Evolutionary conservation across 2,888 invertebrate genomes (phyloP), one percentile per base, ranked within the genome.

Genomic region (Pimpla rufipes): DNA sequence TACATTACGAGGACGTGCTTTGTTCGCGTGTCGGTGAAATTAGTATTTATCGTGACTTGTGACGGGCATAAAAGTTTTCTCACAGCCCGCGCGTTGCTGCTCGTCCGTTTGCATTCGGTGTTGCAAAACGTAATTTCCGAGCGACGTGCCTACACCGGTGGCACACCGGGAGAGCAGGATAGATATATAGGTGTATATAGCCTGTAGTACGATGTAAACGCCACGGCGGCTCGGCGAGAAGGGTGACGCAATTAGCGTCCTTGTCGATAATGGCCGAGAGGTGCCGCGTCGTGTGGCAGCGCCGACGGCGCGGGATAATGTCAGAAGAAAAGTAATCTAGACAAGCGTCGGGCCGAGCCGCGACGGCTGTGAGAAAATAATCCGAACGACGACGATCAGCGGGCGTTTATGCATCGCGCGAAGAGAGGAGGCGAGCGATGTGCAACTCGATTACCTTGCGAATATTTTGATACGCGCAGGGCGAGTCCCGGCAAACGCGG

Each of bases 401-500:
- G 42, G 64, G 80, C 86, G 85, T 85, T 85, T 77, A 68, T 78
- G 79, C 84, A 85, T 87, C 84, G 70, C 84, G 70, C 35, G 84
- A 76, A 79, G 52, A 83, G 67, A 76, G 52, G 50, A 55, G 59
- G 47, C 42, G 79, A 67, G 47, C 79, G 80, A 81, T 81, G 83
- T 85, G 77, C 78, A 83, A 85, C 88, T 88, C 87, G 90, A 90
- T 90, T 89, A 88, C 89, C 89, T 89, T 86, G 90, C 88, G 88
- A 86, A 85, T 85, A 88, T 81, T 70, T 78, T 81, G 73, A 73
- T 64, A 59, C 67, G 57, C 68, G 40, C 23, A 11, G 37, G 55
- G 50, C 52, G 29, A 29, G 29, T 29, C 70, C 62, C 42, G 42
- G 64, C 70, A 40, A 79, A 67, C 88, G 86, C 76, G 74, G 59